These are phyloP conservation scores for Mellivora capensis DNA, from an alignment of 2,113 vertebrate genomes.

Conservation along the genomic window DNA sequence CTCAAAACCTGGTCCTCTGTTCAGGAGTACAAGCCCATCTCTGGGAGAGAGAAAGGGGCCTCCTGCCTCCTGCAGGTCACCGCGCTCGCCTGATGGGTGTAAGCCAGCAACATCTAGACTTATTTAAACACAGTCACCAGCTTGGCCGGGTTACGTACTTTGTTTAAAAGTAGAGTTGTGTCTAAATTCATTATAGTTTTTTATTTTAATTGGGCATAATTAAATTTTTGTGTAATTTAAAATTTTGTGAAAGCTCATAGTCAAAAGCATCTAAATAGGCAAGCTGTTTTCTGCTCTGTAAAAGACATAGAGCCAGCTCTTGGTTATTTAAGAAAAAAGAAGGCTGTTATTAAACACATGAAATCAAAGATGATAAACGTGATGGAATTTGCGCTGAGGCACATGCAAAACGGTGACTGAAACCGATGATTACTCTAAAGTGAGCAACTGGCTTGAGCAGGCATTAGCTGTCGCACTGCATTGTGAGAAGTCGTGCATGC, in stretches of 20 bases:
- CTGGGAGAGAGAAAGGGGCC: background rate
- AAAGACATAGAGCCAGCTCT: background rate
- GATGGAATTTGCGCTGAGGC: background rate
- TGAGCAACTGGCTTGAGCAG: background rate
- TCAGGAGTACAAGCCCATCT: background rate
- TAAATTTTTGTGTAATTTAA: background rate
- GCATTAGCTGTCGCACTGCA: background rate
- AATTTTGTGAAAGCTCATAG: background rate
- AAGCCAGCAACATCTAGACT: background rate
- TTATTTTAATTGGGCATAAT: slow-evolving; percentile 56
- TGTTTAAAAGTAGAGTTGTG: slow-evolving; percentile 49
- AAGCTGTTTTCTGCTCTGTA: slow-evolving; percentile 3
- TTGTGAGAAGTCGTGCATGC: background rate
- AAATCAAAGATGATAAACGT: background rate
- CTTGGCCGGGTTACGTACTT: slow-evolving; percentile 51
- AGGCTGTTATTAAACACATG: background rate
- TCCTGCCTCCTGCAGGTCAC: background rate
- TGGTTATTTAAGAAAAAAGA: background rate
- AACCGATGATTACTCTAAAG: background rate
- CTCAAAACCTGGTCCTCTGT: background rate
- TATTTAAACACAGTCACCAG: slow-evolving; percentile 3
- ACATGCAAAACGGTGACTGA: background rate
- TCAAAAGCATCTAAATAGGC: slow-evolving; percentile 27
- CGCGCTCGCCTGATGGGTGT: background rate
- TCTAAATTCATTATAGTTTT: slow-evolving; percentile 22